phyloP scores from a whole-genome alignment of 2,797 vertebrate species.

The Melanotaenia pygmaea region DNA sequence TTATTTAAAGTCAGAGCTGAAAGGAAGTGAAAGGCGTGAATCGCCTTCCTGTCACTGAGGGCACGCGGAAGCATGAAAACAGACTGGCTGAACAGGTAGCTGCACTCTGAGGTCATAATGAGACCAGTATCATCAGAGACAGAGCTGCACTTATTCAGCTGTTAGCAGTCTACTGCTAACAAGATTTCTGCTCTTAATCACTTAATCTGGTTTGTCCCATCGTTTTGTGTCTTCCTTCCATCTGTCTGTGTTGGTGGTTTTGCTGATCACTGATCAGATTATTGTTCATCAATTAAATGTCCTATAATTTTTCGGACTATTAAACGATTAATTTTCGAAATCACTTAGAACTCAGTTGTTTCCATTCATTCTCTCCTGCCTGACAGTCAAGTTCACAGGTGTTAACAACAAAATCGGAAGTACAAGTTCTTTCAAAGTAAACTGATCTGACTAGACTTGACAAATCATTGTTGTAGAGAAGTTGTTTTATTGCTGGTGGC shows the following conservation, averaged over 20 bases:
- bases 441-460: not conserved
- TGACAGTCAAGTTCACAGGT: constrained; percentile 14
- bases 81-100: constrained; percentile 41
- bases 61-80: not conserved
- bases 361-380: not conserved
- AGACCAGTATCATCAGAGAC: not conserved
- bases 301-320: not conserved
- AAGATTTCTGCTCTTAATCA: constrained; percentile 53
- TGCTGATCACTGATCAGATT: constrained; percentile 8
- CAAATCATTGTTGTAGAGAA: not conserved
- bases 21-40: not conserved
- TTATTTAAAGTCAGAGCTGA: not conserved
- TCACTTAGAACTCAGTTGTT: not conserved
- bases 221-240: constrained; percentile 37
- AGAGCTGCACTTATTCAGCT: constrained; percentile 19
- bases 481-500: not conserved
- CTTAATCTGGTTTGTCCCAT: constrained; percentile 65
- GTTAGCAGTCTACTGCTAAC: constrained; percentile 37
- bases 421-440: not conserved
- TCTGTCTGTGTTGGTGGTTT: not conserved
- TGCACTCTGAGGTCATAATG: not conserved
- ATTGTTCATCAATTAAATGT: not conserved
- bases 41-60: not conserved
- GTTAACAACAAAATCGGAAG: constrained; percentile 23
- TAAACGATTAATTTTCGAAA: not conserved